Base-by-base conservation (phyloP, 92 coral and sea anemone genomes). In the Palythoa grandis region DNA sequence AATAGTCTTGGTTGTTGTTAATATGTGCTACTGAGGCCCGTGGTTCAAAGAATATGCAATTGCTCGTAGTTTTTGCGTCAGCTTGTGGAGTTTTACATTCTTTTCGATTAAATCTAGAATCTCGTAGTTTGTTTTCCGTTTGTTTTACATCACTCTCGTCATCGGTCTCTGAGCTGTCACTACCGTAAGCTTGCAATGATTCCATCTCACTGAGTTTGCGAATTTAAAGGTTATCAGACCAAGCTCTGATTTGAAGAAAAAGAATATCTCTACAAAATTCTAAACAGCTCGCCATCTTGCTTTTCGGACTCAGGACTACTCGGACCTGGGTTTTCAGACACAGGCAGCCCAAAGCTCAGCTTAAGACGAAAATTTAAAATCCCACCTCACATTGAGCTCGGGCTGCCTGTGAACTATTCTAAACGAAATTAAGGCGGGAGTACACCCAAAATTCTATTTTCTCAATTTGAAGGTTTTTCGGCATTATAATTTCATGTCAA, bases 131-230 rank as follows among this genome's bases (percentile, higher is more conserved):
- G 2, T 40, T 35, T 29, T 13, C 50, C 50, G 39, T 35, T 29
- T 39, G 54, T 15, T 39, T 19, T 10, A 39, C 50, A 23, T 13
- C 11, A 72, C 3, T 10, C 14, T 72, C 77, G 22, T 35, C 16
- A 35, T 72, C 20, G 53, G 56, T 15, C 4, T 72, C 77, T 39
- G 77, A 72, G 38, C 77, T 40, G 23, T 72, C 77, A 72, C 77
- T 72, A 0, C 14, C 77, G 38, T 72, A 72, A 72, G 39, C 54
- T 39, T 72, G 77, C 25, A 72, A 15, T 3, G 77, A 72, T 72
- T 72, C 77, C 77, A 72, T 72, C 13, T 72, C 19, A 43, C 7
- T 43, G 48, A 43, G 48, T 43, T 43, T 43, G 48, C 8, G 50
- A 43, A 43, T 43, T 43, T 43, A 8, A 43, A 43, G 50, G 9